A percentile compares a stretch with the other conserved stretches of the same genome.
These are phyloP conservation scores for Hanleya hanleyi DNA, from an alignment of 2,888 invertebrate genomes.

Conservation along the genomic window DNA sequence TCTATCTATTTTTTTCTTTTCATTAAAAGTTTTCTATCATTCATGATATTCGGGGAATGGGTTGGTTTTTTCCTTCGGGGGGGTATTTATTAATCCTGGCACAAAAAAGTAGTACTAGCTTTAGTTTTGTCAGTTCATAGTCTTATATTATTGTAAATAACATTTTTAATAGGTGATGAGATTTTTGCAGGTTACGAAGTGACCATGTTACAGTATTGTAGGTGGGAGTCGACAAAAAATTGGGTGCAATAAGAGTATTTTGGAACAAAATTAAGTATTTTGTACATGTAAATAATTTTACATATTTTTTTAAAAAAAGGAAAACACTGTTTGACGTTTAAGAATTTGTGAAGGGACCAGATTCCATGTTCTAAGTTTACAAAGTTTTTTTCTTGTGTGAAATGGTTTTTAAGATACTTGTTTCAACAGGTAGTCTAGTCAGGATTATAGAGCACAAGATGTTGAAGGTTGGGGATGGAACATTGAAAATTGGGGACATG, in stretches of 20 bases:
- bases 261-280: not conserved
- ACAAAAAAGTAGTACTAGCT: too few relatives aligned
- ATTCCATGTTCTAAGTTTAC: not conserved
- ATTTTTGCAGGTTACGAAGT: not conserved
- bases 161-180: not conserved
- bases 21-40: too few relatives aligned
- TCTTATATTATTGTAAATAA: slow-evolving; percentile 2
- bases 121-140: too few relatives aligned
- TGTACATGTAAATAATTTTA: slow-evolving; percentile 6
- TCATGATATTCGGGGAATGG: too few relatives aligned
- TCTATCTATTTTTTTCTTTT: too few relatives aligned
- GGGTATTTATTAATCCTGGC: too few relatives aligned
- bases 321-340: not conserved
- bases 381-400: not conserved
- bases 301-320: slow-evolving; percentile 3
- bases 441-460: not conserved
- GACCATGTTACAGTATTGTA: slow-evolving; percentile 1
- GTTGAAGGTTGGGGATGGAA: too few relatives aligned
- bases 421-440: slow-evolving; percentile 3
- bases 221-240: not conserved
- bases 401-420: slow-evolving; percentile 2
- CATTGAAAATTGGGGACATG: too few relatives aligned
- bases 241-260: slow-evolving; percentile 1
- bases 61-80: too few relatives aligned
- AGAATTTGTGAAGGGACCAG: not conserved